Evolutionary conservation across 2,113 vertebrate genomes (phyloP), one percentile per base, ranked within the genome.

Genomic region (Arothron firmamentum): DNA sequence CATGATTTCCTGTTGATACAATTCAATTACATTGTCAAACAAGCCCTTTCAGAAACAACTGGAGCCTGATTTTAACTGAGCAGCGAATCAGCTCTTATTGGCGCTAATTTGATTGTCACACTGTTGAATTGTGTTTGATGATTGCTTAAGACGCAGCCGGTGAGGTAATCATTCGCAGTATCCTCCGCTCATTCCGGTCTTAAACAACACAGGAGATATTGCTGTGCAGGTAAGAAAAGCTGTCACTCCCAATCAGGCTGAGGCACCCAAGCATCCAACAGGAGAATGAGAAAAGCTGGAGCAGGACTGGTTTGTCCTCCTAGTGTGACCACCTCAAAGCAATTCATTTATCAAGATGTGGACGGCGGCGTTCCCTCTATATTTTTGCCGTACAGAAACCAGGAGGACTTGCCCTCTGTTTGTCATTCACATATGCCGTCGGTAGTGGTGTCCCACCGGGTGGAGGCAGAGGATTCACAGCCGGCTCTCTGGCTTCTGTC

Each of bases 91-190:
- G 68, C 70, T 86, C 75, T 84, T 77, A 80, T 88, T 89, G 83
- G 67, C 70, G 64, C 73, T 88, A 84, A 87, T 86, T 80, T 88
- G 82, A 88, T 87, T 87, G 85, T 83, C 81, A 85, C 81, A 66
- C 82, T 80, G 52, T 25, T 77, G 78, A 77, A 85, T 89, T 87
- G 76, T 65, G 15, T 83, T 82, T 80, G 82, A 87, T 80, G 66
- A 85, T 86, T 67, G 56, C 74, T 75, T 63, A 67, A 82, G 87
- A 87, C 79, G 73, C 82, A 81, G 52, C 54, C 81, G 68, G 71
- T 74, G 70, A 62, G 81, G 83, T 80, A 77, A 81, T 86, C 69
- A 83, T 78, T 85, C 42, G 43, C 69, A 64, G 63, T 58, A 62
- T 56, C 63, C 58, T 63, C 56, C 52, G 65, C 78, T 84, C 81